phyloP scores from a whole-genome alignment of 2,113 vertebrate species.

The Casuarius casuarius region DNA sequence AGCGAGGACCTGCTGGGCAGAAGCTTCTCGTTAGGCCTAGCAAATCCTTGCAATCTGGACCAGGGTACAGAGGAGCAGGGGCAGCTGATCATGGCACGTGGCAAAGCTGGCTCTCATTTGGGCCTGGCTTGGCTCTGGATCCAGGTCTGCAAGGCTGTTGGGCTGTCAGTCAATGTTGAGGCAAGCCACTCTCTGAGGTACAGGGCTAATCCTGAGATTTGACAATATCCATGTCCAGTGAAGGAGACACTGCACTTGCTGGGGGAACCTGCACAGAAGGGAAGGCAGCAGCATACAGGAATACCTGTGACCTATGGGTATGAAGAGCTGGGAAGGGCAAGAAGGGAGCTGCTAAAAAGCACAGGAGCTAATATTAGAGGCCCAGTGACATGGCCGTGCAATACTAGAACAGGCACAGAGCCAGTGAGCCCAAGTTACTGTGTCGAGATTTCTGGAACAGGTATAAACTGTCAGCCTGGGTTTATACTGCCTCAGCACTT shows the following conservation, averaged over 20 bases:
- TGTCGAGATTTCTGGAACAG: background rate
- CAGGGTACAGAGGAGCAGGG: background rate
- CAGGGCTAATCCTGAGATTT: background rate
- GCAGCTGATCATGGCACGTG: background rate
- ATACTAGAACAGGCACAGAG: background rate
- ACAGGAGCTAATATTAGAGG: background rate
- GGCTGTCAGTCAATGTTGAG: background rate
- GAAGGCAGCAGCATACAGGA: background rate
- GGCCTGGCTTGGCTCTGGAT: background rate
- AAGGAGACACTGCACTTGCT: background rate
- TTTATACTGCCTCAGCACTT: background rate
- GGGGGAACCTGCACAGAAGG: background rate
- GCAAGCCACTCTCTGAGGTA: background rate
- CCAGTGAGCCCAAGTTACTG: accelerated
- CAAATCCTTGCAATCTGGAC: background rate
- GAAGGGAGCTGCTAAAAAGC: background rate
- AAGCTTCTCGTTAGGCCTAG: background rate
- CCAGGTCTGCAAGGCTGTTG: background rate
- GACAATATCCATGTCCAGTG: background rate
- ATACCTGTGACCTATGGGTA: background rate
- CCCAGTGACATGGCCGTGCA: background rate
- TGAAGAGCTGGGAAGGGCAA: background rate
- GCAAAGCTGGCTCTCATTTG: background rate
- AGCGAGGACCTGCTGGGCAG: background rate
- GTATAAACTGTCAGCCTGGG: accelerated